A percentile compares a stretch with the other conserved stretches of the same genome.
Conservation (phyloP, 2,113 vertebrate species). For the Dromiciops gliroides region DNA sequence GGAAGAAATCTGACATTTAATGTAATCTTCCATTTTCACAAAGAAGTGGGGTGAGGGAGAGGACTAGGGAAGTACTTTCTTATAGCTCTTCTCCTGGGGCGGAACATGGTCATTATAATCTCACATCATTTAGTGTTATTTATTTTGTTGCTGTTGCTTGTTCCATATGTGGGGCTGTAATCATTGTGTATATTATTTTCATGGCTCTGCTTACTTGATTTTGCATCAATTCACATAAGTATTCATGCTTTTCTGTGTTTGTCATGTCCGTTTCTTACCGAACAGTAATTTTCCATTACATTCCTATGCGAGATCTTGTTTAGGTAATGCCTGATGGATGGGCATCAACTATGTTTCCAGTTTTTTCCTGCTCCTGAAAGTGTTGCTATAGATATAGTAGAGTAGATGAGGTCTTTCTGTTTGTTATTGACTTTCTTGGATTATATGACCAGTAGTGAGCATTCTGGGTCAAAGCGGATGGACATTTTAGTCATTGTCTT, state of each 20-base stretch:
- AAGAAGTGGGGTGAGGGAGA: neutral
- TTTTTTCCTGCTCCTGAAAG: neutral
- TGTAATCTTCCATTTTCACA: neutral
- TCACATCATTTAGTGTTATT: neutral
- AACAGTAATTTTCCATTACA: neutral
- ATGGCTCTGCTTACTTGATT: neutral
- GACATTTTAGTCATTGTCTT: neutral
- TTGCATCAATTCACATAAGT: neutral
- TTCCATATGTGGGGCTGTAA: neutral
- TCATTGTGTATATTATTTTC: neutral
- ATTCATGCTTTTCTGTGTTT: neutral
- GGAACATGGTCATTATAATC: neutral
- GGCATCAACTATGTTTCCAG: neutral
- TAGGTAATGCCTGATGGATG: neutral
- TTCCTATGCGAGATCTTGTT: neutral
- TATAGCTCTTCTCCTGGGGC: neutral
- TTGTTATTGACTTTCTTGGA: neutral
- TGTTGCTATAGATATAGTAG: neutral
- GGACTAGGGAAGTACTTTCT: neutral
- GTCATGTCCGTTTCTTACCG: neutral
- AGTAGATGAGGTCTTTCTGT: neutral
- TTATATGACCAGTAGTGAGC: neutral
- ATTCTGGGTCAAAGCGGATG: neutral
- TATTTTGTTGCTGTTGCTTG: neutral
- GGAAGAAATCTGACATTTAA: neutral